phyloP scores from a whole-genome alignment of 2,797 vertebrate genomes.

The Melanotaenia trifasciata region DNA sequence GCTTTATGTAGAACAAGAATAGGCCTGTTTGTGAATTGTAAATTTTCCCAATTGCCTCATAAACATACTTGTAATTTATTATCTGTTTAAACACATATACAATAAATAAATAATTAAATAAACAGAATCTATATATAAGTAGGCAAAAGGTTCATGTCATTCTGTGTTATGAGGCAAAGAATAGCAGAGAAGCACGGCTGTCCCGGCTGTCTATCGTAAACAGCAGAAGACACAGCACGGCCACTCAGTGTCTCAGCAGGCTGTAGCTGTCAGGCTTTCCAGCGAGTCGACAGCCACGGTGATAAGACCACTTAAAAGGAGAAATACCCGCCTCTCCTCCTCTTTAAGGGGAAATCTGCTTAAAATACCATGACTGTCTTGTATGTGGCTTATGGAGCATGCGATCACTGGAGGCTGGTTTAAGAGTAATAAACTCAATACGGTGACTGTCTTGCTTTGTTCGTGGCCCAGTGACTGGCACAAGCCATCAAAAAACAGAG shows the following conservation, averaged over 20 bases:
- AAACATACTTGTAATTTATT: constrained; percentile 54
- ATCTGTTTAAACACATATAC: constrained; percentile 43
- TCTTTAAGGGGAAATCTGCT: constrained; percentile 78
- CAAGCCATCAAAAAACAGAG: constrained; percentile 64
- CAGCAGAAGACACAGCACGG: constrained; percentile 61
- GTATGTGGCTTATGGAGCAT: constrained; percentile 73
- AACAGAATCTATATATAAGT: constrained; percentile 63
- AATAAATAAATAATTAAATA: constrained; percentile 58
- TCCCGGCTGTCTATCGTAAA: constrained; percentile 75
- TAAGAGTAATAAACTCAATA: constrained; percentile 72
- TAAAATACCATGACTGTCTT: constrained; percentile 73
- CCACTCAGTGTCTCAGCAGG: constrained; percentile 63
- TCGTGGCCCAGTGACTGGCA: constrained; percentile 63
- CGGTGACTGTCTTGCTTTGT: constrained; percentile 59
- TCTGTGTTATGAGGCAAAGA: constrained; percentile 70
- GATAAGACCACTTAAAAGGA: constrained; percentile 72
- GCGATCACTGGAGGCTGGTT: constrained; percentile 71
- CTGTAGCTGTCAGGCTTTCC: constrained; percentile 67
- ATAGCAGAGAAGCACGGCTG: constrained; percentile 70
- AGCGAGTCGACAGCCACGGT: constrained; percentile 54
- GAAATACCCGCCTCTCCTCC: constrained; percentile 68
- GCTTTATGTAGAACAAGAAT: constrained; percentile 16
- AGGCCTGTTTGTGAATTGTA: neutral
- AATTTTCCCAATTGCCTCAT: constrained; percentile 24
- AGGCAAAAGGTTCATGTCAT: constrained; percentile 68